Base-by-base conservation (phyloP, 2,113 vertebrate species). In the Perca fluviatilis region DNA sequence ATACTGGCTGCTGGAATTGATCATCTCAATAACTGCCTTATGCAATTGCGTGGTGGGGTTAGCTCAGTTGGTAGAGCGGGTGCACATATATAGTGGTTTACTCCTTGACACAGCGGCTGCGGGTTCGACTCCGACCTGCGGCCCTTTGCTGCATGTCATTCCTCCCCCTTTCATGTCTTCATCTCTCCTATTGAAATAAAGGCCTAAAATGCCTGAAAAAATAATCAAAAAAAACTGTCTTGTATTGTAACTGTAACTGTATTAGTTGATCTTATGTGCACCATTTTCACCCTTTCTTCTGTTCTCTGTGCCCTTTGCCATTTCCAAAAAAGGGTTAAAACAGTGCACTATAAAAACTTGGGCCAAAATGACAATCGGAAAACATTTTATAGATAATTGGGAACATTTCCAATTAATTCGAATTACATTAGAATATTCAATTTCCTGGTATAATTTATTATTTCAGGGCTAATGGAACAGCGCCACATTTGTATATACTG, bases 351-450 rank as follows among this genome's bases (percentile, higher is more conserved):
- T 21, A 40, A 56, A 30, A 21, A 7, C 16, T 30, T 60, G 3
- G 11, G 6, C 53, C n/a, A 43, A 57, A 72, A 46, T 46, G 54
- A 73, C 16, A 47, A n/a, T 16, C 57, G 30, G 56, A 5, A 40
- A 73, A 49, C 16, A 36, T 36, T 18, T 33, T 23, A 2, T 15
- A 8, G 13, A 43, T 23, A 65, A 65, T 49, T 40, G 3, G 21
- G 25, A 74, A 49, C 27, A 69, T 71, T 40, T 60, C 73, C 57
- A 77, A 43, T 62, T 68, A 13, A 68, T 68, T 67, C 12, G 25
- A 25, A 21, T 68, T 53, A 57, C n/a, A 68, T 86, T 71, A 50
- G 15, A 69, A 69, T 73, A 84, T 73, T 47, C 62, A 1, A 5
- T 57, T 66, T 67, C 30, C 21, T 47, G 56, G 19, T 74, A 71